Evolutionary conservation across 2,888 invertebrate species (phyloP), one percentile per base, ranked within the genome.

Genomic region (Branchipolynoe longqiensis): DNA sequence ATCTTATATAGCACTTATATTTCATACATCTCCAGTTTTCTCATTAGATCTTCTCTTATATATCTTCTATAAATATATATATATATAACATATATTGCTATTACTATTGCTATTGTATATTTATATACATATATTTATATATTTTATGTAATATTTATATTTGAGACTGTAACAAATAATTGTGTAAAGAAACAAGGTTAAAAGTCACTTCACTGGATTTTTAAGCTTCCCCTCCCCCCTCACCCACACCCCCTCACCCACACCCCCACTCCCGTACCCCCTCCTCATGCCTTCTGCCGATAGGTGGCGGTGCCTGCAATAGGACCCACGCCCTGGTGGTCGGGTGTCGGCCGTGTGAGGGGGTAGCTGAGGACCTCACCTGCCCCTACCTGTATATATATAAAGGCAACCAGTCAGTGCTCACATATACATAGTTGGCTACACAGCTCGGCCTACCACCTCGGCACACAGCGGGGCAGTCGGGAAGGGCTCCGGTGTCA

Each of bases 381-480:
- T 62, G 18, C 62, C 12, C 28, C 62, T 31, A 62, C 62, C 62
- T 62, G 62, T 62, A 62, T 62, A 62, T 62, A 62, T 62, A 62
- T 48, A 48, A 48, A 62, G 31, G 62, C 6, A 14, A 31, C 6
- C 31, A 62, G 62, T 62, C 14, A 12, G 62, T 62, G 62, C 18
- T 62, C 62, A 62, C n/a, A 25, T 62, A 31, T 62, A 25, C 25
- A 62, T 62, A 31, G 25, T 18, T 48, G 48, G 48, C 8, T 12
- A 48, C 18, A 48, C 48, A 62, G 6, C 28, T 62, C 28, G 31
- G 31, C 0, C 28, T 25, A 28, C 18, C 62, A 62, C 25, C 59
- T 59, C 25, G 22, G 28, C 62, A 62, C 12, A 31, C 62, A 2
- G 62, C 25, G 31, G n/a, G n/a, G n/a, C n/a, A n/a, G n/a, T n/a